A percentile compares a stretch with the other conserved stretches of the same genome.
Conservation (phyloP, 1,140 invertebrate genomes). For the Brachionus asplanchnoidis region DNA sequence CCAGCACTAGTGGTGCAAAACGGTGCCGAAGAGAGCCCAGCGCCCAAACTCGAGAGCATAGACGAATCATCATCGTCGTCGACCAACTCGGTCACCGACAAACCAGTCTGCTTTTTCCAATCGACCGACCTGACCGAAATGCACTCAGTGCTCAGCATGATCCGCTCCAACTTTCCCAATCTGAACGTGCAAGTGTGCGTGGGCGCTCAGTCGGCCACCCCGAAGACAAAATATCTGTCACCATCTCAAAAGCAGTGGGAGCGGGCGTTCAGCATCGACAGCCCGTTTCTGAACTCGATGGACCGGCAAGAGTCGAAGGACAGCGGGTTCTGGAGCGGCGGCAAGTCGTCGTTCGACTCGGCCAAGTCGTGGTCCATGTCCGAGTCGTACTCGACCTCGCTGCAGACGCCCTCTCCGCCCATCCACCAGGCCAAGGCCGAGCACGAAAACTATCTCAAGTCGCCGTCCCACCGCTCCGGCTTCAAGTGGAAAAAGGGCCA, state of each 20-base stretch:
- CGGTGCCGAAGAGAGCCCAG: neutral
- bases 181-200: neutral
- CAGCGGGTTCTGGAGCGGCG: conserved; percentile 29
- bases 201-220: neutral
- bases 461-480: neutral
- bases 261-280: conserved; percentile 10
- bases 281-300: neutral
- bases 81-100: neutral
- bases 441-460: neutral
- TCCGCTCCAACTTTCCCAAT: neutral
- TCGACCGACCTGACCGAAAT: neutral
- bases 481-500: conserved; percentile 34
- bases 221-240: neutral
- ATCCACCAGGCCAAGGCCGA: neutral
- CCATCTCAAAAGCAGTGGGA: neutral
- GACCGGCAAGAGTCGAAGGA: conserved; percentile 38
- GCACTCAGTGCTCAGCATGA: neutral
- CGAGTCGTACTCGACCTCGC: neutral
- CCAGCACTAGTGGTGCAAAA: neutral
- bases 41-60: neutral
- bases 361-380: neutral
- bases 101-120: neutral
- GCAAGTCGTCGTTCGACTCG: conserved; percentile 1
- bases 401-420: neutral
- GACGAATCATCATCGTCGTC: conserved; percentile 8